phyloP scores from a whole-genome alignment of 2,113 vertebrate genomes.

The Lophura nycthemera region DNA sequence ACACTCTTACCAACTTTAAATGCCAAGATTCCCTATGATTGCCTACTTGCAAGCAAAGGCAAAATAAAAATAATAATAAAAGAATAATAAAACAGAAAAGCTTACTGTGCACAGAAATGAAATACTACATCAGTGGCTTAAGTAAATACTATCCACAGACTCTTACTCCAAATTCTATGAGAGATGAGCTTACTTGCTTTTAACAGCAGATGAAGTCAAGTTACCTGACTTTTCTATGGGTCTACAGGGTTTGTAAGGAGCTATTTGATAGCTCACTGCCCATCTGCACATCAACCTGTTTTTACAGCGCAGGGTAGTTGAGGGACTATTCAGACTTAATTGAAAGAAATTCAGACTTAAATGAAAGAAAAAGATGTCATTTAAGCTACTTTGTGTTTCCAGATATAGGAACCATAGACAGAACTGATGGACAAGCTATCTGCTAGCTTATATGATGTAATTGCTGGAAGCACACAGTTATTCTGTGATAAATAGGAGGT shows the following conservation, averaged over 20 bases:
- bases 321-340: background rate
- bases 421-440: background rate
- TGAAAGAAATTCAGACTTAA: background rate
- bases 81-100: background rate
- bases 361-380: background rate
- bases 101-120: background rate
- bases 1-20: background rate
- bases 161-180: background rate
- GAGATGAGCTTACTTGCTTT: background rate
- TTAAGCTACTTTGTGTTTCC: background rate
- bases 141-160: background rate
- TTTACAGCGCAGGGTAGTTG: background rate
- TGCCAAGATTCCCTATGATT: background rate
- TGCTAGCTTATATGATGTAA: background rate
- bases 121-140: background rate
- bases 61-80: background rate
- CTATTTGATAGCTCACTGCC: background rate
- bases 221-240: background rate
- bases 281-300: accelerated
- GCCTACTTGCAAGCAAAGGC: background rate
- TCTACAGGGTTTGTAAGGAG: background rate
- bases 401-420: background rate
- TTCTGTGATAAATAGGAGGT: background rate
- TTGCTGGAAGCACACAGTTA: background rate
- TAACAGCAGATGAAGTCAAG: background rate